A percentile compares a stretch with the other conserved stretches of the same genome.
Conservation (phyloP, 2,888 invertebrate genomes). For the Brachylomia viminalis region DNA sequence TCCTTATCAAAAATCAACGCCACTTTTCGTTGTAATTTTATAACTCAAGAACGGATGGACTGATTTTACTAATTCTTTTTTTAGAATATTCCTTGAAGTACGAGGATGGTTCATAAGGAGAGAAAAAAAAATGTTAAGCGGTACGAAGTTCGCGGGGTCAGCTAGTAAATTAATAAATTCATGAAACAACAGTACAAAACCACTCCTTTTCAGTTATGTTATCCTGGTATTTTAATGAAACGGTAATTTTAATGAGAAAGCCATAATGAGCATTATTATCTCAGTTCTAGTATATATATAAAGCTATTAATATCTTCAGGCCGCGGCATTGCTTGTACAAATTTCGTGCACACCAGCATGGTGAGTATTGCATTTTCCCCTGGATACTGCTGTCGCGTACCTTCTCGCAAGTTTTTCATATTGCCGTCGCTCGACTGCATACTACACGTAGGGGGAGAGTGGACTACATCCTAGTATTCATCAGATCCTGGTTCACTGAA, state of each 20-base stretch:
- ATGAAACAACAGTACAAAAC: neutral
- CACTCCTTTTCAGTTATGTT: neutral
- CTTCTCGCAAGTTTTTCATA: neutral
- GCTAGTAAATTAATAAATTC: no score
- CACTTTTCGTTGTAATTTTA: no score
- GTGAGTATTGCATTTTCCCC: neutral
- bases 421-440: neutral
- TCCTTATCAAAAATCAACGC: no score
- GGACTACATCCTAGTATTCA: neutral
- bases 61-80: no score
- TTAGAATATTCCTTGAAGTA: no score
- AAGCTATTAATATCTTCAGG: neutral
- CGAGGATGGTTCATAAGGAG: no score
- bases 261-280: neutral
- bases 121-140: no score
- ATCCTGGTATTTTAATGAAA: slow-evolving; percentile 10
- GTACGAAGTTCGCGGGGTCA: no score
- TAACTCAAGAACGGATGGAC: no score
- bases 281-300: neutral
- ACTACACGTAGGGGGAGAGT: neutral
- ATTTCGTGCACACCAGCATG: neutral
- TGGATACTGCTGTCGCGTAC: neutral
- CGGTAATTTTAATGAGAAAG: slow-evolving; percentile 1
- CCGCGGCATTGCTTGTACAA: neutral
- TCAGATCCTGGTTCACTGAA: slow-evolving; percentile 7